Base-by-base conservation (phyloP, 1,140 invertebrate species). In the Heliconius congener region DNA sequence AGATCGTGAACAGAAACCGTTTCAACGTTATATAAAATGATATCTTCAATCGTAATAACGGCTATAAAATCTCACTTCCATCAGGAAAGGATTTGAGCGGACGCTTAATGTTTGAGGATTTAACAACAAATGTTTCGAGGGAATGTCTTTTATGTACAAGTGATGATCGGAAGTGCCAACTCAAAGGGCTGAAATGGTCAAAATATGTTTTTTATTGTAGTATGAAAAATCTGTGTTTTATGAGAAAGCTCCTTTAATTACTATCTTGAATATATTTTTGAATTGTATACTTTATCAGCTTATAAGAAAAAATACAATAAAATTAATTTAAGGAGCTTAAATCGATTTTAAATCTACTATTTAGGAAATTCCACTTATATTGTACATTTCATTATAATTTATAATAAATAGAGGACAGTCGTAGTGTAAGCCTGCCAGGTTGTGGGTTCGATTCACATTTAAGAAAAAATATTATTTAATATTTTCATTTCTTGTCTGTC, bases 21-120 rank as follows among this genome's bases (percentile, higher is more conserved):
- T 72, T 42, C 16, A 72, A 72, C 34, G 70, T 71, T 39, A 16
- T 8, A 57, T 57, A 57, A 57, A 71, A 72, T 72, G 37, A 72
- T 42, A 72, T 42, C 71, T 27, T 39, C 37, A 72, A 42, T 72
- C 30, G 71, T 39, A n/a, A 42, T 72, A 42, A 23, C 16, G 34
- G 71, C 71, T 39, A 72, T 72, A 72, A 72, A 72, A 72, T 72
- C 18, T 42, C n/a, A 72, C 71, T 72, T 72, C 37, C 39, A 72
- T 72, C 71, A 72, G 71, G 34, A 72, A 72, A 72, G 37, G 71
- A 72, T 72, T 72, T 72, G 18, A n/a, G 30, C 30, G 37, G 71
- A 42, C 71, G 71, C n/a, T 72, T 72, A 72, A 72, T 72, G 71
- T 42, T 72, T 42, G 39, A 72, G 60, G 27, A 66, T 66, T 66